Evolutionary conservation across 2,797 vertebrate genomes (phyloP).

Genomic region (Salarias fasciatus): DNA sequence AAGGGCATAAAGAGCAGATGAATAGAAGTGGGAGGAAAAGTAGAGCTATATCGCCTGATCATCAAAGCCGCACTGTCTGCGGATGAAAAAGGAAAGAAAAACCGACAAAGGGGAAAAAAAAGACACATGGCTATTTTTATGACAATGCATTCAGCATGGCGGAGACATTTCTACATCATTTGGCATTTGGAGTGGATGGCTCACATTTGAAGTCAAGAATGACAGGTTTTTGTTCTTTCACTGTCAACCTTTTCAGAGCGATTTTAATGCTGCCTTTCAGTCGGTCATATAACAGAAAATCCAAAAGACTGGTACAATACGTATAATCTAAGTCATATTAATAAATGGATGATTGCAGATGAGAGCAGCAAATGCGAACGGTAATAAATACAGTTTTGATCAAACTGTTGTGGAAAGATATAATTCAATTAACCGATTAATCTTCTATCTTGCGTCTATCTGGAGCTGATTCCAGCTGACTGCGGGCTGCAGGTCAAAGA

Average conservation of each 20-base stretch:
- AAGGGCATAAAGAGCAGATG: slow-evolving; percentile 28
- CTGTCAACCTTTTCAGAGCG: slow-evolving; percentile 9
- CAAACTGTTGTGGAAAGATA: no score
- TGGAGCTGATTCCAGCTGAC: no score
- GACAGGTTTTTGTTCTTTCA: slow-evolving; percentile 9
- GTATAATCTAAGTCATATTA: no score
- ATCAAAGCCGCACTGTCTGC: slow-evolving; percentile 25
- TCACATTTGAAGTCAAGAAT: slow-evolving; percentile 18
- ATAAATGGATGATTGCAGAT: no score
- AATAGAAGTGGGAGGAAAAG: slow-evolving; percentile 40
- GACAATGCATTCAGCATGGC: slow-evolving; percentile 4
- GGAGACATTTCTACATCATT: slow-evolving; percentile 31
- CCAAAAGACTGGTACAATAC: no score
- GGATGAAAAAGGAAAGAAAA: slow-evolving; percentile 20
- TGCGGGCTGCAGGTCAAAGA: no score
- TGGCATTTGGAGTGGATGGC: slow-evolving; percentile 7
- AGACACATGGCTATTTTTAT: slow-evolving; percentile 26
- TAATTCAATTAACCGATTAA: no score
- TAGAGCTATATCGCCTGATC: slow-evolving; percentile 43
- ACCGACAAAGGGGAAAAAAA: slow-evolving; percentile 18
- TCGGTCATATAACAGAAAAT: no score
- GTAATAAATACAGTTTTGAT: no score
- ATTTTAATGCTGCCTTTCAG: background rate
- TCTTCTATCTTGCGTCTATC: no score
- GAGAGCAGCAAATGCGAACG: no score